These are phyloP conservation scores for Ramphastos sulfuratus DNA, from an alignment of 2,113 vertebrate species.

Conservation along the genomic window DNA sequence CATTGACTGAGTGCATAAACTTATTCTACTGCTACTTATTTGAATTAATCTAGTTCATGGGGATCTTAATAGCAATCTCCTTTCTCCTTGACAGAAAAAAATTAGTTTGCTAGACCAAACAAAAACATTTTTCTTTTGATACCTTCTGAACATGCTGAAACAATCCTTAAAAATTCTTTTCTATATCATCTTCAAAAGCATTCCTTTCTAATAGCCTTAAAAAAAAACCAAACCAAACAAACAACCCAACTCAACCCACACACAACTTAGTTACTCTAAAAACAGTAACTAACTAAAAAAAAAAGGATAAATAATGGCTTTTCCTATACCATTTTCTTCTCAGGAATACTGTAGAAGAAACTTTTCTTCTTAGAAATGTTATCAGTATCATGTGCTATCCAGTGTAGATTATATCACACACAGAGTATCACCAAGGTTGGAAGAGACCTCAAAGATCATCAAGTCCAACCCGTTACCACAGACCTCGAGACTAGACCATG, in stretches of 20 bases:
- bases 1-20: background rate
- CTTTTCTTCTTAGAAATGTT: background rate
- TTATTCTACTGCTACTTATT: background rate
- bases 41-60: background rate
- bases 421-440: too few species aligned
- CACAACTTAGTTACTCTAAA: background rate
- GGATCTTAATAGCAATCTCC: background rate
- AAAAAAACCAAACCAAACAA: background rate
- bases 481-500: too few species aligned
- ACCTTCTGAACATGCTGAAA: background rate
- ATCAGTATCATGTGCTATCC: background rate
- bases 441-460: too few species aligned
- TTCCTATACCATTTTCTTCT: background rate
- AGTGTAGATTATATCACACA: background rate
- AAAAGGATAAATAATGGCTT: background rate
- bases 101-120: background rate
- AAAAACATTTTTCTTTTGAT: background rate
- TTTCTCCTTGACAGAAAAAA: background rate
- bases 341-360: background rate
- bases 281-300: background rate
- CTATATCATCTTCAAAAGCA: constrained; percentile 8
- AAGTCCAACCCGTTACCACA: too few species aligned
- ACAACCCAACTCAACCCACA: background rate
- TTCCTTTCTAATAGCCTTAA: background rate
- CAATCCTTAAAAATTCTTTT: background rate